phyloP scores from a whole-genome alignment of 2,113 vertebrate genomes.

The Procavia capensis region DNA sequence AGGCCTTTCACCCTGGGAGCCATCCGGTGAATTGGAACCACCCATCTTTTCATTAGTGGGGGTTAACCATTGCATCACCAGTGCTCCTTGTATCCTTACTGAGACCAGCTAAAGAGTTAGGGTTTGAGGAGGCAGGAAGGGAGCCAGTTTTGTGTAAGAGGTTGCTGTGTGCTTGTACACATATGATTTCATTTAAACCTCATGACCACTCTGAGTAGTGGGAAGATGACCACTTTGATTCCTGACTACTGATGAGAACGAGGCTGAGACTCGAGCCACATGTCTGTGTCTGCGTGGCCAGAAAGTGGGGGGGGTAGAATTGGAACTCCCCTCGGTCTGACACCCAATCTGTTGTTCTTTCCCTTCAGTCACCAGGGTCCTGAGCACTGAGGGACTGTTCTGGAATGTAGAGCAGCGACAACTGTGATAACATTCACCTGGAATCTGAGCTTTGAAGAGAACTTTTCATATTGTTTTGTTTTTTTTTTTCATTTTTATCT shows the following conservation, averaged over 20 bases:
- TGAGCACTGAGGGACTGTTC: neutral
- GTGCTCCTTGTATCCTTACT: neutral
- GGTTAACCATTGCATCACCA: neutral
- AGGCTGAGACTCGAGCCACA: neutral
- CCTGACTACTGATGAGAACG: neutral
- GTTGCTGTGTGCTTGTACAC: neutral
- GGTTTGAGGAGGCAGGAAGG: neutral
- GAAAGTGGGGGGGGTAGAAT: neutral
- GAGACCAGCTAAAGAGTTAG: neutral
- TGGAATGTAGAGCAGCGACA: neutral
- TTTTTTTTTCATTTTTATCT: slow-evolving; percentile 58
- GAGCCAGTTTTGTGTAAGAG: neutral
- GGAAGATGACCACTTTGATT: neutral
- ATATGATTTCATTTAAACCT: neutral
- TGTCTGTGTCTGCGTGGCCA: neutral
- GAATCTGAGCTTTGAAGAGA: slow-evolving; percentile 40
- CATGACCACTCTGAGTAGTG: neutral
- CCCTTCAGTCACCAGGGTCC: neutral
- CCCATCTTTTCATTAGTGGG: neutral
- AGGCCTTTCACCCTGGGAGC: neutral
- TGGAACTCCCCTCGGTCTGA: neutral
- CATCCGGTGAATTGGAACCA: neutral
- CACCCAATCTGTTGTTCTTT: neutral
- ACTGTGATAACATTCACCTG: neutral
- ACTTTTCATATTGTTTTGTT: neutral